Percentiles rank a stretch among this genome's conserved stretches.
These are phyloP conservation scores for Alectura lathami DNA, from an alignment of 2,113 vertebrate genomes.

Conservation along the genomic window DNA sequence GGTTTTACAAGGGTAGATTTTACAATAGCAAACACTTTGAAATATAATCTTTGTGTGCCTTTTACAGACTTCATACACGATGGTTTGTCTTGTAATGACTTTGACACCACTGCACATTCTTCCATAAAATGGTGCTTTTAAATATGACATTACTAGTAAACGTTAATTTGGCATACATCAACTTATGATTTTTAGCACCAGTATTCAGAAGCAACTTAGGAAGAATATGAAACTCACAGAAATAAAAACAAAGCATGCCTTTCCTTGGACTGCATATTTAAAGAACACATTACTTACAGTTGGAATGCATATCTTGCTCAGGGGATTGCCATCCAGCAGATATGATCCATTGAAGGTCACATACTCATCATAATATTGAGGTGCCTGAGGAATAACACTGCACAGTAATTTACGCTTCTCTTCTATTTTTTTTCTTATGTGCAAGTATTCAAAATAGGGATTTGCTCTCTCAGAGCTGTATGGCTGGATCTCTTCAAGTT, in stretches of 20 bases:
- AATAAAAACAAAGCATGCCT: not conserved
- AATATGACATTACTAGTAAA: not conserved
- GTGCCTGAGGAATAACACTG: constrained; percentile 95
- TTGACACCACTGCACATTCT: not conserved
- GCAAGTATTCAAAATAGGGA: constrained; percentile 97
- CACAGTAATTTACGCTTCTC: constrained; percentile 96
- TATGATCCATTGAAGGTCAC: constrained; percentile 98
- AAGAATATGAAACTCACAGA: not conserved
- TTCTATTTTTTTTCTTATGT: constrained; percentile 97
- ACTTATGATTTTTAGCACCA: not conserved
- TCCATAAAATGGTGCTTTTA: not conserved
- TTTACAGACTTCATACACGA: not conserved
- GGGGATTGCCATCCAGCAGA: constrained; percentile 94
- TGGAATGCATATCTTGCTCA: constrained; percentile 98
- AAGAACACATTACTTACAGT: constrained; percentile 83
- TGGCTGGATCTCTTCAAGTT: constrained; percentile 96
- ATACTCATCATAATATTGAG: constrained; percentile 98
- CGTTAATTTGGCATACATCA: not conserved
- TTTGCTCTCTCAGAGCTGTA: constrained; percentile 97
- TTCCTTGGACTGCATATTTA: not conserved
- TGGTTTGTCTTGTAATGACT: not conserved
- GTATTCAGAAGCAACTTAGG: not conserved
- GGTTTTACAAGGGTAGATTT: not conserved
- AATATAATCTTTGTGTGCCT: not conserved
- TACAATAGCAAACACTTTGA: not conserved